phyloP scores from a whole-genome alignment of 1,140 invertebrate species.

The Araneus ventricosus region DNA sequence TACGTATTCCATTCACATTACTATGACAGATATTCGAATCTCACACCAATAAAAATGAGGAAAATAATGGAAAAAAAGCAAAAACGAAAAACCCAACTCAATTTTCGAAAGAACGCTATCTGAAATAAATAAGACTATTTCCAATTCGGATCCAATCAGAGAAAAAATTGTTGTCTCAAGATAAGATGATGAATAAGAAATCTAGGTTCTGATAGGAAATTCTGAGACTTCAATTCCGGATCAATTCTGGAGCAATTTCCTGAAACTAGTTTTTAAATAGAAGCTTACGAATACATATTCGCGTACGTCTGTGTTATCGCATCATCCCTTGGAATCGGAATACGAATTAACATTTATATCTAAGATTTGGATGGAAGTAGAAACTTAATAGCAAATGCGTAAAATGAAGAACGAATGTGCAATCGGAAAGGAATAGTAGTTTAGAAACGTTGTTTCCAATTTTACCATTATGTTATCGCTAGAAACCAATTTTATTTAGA shows the following conservation, averaged over 20 bases:
- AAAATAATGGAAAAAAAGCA: background rate
- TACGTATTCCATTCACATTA: background rate
- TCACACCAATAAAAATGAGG: background rate
- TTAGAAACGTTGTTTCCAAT: background rate
- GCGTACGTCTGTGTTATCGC: background rate
- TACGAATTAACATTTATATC: background rate
- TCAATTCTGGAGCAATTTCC: constrained; percentile 45
- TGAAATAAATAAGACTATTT: constrained; percentile 26
- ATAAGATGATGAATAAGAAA: constrained; percentile 41
- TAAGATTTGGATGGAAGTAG: background rate
- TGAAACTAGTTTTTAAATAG: background rate
- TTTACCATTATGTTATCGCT: background rate
- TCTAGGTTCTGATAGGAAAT: background rate
- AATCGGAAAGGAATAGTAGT: background rate
- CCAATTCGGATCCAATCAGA: constrained; percentile 2
- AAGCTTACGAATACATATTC: background rate
- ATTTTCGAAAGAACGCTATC: background rate
- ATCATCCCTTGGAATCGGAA: background rate
- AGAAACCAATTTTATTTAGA: background rate
- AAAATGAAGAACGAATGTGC: background rate
- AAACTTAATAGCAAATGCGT: background rate
- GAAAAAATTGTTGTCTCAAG: constrained; percentile 21
- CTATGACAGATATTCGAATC: background rate
- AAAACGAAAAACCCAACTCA: background rate
- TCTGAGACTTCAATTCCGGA: constrained; percentile 14